Evolutionary conservation across 2,888 invertebrate genomes (phyloP).

Genomic region (Metopia argyrocephala): DNA sequence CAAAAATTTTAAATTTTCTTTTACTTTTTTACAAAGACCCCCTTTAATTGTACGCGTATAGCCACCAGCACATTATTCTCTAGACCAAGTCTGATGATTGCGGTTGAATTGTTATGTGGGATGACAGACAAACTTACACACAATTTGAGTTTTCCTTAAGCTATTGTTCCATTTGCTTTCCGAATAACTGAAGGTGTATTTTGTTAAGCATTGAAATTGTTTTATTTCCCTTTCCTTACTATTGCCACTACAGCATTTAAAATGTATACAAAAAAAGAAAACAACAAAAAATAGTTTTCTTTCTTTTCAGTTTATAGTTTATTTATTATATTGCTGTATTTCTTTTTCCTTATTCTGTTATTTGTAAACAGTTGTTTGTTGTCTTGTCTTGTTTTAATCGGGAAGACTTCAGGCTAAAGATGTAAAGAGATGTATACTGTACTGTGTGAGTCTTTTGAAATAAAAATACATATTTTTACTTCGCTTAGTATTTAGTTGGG

Average conservation of each 20-base stretch:
- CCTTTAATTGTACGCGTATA: no score
- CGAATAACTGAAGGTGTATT: background rate
- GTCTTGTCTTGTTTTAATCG: background rate
- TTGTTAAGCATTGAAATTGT: background rate
- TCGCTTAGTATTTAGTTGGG: background rate
- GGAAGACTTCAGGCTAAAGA: background rate
- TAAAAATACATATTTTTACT: conserved; percentile 1
- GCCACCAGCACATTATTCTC: no score
- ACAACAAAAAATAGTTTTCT: conserved; percentile 1
- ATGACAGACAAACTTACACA: background rate
- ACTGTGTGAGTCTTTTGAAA: background rate
- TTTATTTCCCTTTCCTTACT: background rate
- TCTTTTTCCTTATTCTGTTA: conserved; percentile 2
- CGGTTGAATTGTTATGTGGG: no score
- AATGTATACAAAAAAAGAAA: background rate
- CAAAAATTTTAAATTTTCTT: no score
- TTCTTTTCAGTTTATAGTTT: conserved; percentile 4
- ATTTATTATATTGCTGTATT: background rate
- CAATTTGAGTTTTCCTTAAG: background rate
- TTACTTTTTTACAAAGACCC: no score
- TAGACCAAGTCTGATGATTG: no score
- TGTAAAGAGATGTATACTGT: background rate
- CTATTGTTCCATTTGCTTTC: background rate
- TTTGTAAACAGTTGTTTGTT: conserved; percentile 1
- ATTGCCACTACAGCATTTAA: background rate